Base-by-base conservation (phyloP, 2,113 vertebrate genomes). In the Morone saxatilis region DNA sequence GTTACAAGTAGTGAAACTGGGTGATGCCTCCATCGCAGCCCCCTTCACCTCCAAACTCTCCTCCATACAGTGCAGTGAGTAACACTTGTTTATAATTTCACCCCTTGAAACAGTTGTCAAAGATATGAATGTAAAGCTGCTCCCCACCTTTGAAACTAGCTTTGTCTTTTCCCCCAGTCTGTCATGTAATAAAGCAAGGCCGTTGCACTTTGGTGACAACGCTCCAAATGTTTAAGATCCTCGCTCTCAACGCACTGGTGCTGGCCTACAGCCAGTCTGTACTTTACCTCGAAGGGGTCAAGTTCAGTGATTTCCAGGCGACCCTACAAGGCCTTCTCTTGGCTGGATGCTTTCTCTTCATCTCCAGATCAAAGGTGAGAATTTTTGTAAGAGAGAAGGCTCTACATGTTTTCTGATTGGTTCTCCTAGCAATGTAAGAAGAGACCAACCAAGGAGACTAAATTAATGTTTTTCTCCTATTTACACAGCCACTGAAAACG, bases 21-120 rank as follows among this genome's bases (percentile, higher is more conserved):
- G 98, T 0, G 98, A 99, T 0, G 98, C 98, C 93, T 99, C 98
- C 84, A 99, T 99, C 0, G 98, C 98, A 0, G 98, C 98, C 0
- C 98, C 98, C 6, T 99, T 99, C 81, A 99, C 98, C 71, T 99
- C 98, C 78, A 99, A 99, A 84, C 97, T 99, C 10, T 99, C 98
- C 0, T 99, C 98, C 54, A 99, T 99, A 86, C 97, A 98, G 88
- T 99, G 98, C 96, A 99, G 98, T 99, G 72, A 96, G 96, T 95
- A 75, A 19, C 5, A 36, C 20, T 19, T 10, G 0, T 41, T 53
- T 61, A 20, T 76, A 0, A 77, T 73, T 74, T 71, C 2, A 72
- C 6, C 5, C 76, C 1, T 66, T 57, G 7, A 56, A 12, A 56
- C 47, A 66, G 54, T 82, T 59, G 31, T 5, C 38, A 65, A 80